Evolutionary conservation across 2,797 vertebrate species (phyloP), one percentile per base, ranked within the genome.

Genomic region (Acanthopagrus latus): DNA sequence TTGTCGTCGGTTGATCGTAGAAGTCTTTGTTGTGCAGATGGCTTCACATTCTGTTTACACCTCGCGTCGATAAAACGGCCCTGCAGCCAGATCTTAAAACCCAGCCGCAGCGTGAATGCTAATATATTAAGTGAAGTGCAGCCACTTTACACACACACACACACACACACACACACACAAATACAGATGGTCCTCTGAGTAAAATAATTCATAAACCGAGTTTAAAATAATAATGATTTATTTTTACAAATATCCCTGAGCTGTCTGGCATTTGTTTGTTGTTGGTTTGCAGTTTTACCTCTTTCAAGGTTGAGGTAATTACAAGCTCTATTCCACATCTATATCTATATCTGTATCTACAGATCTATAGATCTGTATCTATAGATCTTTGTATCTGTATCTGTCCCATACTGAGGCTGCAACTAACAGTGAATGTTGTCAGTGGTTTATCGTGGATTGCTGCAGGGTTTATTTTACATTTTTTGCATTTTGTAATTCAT

Each of bases 21-120:
- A 87, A n/a, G 63, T 82, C 63, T 73, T 79, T 63, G 79, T 75
- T 18, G 64, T 84, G 59, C 88, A 91, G 89, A 89, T 88, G 86
- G 88, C 72, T 67, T 57, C 64, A 63, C 64, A 72, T 85, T 87
- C 82, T 90, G 81, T 85, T 87, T 85, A 71, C 88, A 78, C 85
- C 72, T 84, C 79, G 76, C 14, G 2, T 13, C 12, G 43, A 44
- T 74, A 27, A 71, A 81, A 74, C 60, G 51, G 74, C 16, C 58
- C 64, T 18, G 46, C 50, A 67, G 83, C 52, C 80, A 83, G 57
- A 74, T 77, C 81, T 75, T 51, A 51, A 43, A 51, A 56, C 47
- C 29, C 46, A 74, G 29, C 21, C 58, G 63, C 18, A 47, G 58
- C 33, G 46, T 80, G 57, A 82, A 69, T 59, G 60, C 20, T 82